Evolutionary conservation across 2,797 vertebrate species (phyloP).

Genomic region (Myripristis jacobus): DNA sequence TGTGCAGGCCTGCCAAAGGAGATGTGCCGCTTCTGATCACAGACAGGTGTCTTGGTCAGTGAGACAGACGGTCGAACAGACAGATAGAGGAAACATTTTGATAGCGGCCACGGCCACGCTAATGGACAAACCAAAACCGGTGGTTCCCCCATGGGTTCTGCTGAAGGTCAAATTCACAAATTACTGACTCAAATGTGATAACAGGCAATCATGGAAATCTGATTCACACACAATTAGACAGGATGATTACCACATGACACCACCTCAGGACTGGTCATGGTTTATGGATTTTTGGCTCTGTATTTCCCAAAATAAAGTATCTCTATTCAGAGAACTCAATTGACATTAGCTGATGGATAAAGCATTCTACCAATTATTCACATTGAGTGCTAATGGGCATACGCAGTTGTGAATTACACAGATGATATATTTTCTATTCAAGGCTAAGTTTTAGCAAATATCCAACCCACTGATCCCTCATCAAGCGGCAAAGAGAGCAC

Average conservation of each 20-base stretch:
- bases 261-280: neutral
- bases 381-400: constrained; percentile 49
- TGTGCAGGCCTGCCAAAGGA: constrained; percentile 35
- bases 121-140: constrained; percentile 24
- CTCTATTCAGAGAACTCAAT: neutral
- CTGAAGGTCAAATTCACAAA: constrained; percentile 45
- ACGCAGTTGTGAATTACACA: constrained; percentile 54
- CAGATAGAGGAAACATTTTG: constrained; percentile 37
- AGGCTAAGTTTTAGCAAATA: no score
- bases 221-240: constrained; percentile 16
- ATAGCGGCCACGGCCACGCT: constrained; percentile 30
- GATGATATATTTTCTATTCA: constrained; percentile 25
- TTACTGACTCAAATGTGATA: constrained; percentile 13
- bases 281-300: neutral
- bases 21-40: constrained; percentile 45
- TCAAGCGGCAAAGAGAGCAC: no score
- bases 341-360: constrained; percentile 50
- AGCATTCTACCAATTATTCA: constrained; percentile 51
- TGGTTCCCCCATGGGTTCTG: constrained; percentile 2
- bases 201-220: constrained; percentile 3
- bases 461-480: no score
- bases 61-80: constrained; percentile 43
- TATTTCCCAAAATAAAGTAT: neutral
- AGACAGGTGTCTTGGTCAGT: constrained; percentile 51
- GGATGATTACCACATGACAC: constrained; percentile 2